Evolutionary conservation across 1,140 invertebrate genomes (phyloP).

Genomic region (Harpegnathos saltator): DNA sequence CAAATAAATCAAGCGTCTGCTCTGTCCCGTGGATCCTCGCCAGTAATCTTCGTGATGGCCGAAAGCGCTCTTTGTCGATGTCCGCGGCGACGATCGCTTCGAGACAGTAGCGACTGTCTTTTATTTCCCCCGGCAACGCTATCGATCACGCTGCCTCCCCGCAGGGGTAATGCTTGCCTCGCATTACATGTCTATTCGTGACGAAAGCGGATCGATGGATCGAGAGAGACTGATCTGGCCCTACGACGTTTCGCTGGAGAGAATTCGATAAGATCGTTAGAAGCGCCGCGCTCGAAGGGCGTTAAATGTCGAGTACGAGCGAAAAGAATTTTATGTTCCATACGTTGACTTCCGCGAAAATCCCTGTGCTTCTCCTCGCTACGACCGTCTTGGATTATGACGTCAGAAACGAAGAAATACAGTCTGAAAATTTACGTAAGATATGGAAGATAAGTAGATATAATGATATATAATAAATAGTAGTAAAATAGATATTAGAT

Average conservation of each 20-base stretch:
- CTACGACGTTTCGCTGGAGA: background rate
- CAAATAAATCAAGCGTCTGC: slow-evolving; percentile 58
- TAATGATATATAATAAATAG: too few relatives aligned
- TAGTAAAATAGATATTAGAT: too few relatives aligned
- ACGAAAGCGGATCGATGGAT: slow-evolving; percentile 43
- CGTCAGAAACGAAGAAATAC: too few relatives aligned
- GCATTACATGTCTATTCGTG: slow-evolving; percentile 50
- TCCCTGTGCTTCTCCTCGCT: too few relatives aligned
- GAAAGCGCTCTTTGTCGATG: slow-evolving; percentile 52
- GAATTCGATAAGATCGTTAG: slow-evolving; percentile 24
- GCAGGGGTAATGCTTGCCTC: too few relatives aligned
- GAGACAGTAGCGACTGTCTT: slow-evolving; percentile 29
- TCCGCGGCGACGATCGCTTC: slow-evolving; percentile 49
- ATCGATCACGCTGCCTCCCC: slow-evolving; percentile 42
- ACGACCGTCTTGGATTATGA: too few relatives aligned
- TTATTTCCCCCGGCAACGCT: slow-evolving; percentile 40
- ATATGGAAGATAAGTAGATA: too few relatives aligned
- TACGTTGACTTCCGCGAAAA: too few relatives aligned
- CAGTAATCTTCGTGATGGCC: slow-evolving; percentile 63
- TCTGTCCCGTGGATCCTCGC: slow-evolving; percentile 24
- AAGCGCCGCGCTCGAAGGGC: background rate
- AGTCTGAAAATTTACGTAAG: too few relatives aligned
- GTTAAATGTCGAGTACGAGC: background rate
- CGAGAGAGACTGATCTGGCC: slow-evolving; percentile 20
- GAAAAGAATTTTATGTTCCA: too few relatives aligned